These are phyloP conservation scores for Xenopus laevis DNA, from an alignment of 2,113 vertebrate genomes.

Conservation along the genomic window DNA sequence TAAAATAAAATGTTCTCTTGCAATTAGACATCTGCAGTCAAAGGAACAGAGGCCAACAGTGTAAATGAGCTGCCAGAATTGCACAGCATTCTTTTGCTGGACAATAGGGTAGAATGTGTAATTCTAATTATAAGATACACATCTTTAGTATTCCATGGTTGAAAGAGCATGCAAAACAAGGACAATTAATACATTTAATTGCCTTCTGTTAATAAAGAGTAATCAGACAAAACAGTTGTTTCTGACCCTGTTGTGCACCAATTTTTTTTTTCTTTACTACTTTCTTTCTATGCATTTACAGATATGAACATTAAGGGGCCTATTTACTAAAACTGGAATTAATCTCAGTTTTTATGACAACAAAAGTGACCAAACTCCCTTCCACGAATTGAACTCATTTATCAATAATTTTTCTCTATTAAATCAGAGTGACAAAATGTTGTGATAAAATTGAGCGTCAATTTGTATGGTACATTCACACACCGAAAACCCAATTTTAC, in stretches of 20 bases:
- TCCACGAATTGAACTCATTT: no score
- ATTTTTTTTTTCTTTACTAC: not conserved
- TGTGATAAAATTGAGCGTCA: no score
- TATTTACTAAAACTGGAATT: no score
- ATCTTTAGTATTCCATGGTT: slow-evolving; percentile 62
- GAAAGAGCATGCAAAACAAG: slow-evolving; percentile 64
- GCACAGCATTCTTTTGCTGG: slow-evolving; percentile 70
- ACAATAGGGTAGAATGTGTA: slow-evolving; percentile 69
- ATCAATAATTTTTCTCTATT: no score
- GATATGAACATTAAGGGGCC: no score
- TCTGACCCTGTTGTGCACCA: slow-evolving; percentile 12
- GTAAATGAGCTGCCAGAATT: slow-evolving; percentile 65
- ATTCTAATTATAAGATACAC: slow-evolving; percentile 74
- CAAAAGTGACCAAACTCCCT: no score
- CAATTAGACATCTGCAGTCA: slow-evolving; percentile 77
- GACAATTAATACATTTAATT: slow-evolving; percentile 70
- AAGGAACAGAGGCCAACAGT: slow-evolving; percentile 66
- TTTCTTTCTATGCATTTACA: no score
- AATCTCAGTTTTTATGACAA: no score
- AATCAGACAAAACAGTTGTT: slow-evolving; percentile 56
- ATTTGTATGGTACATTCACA: no score
- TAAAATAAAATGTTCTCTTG: slow-evolving; percentile 74
- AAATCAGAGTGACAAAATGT: no score
- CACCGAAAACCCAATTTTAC: no score
- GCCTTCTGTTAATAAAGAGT: slow-evolving; percentile 62